Conservation (phyloP, 2,888 invertebrate species). For the Drymonia ruficornis region DNA sequence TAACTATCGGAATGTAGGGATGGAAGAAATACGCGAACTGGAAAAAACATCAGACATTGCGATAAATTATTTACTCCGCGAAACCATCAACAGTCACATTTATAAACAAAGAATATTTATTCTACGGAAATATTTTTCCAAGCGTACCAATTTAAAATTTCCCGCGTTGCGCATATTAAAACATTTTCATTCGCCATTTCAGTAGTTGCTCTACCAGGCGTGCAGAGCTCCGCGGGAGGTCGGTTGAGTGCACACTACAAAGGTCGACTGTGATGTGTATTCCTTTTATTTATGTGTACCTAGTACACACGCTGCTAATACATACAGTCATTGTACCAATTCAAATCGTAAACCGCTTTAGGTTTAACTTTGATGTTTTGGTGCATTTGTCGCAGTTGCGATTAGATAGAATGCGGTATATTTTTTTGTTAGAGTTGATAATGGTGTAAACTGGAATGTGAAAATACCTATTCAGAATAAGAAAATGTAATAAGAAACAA, state of each 20-base stretch:
- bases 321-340: conserved; percentile 5
- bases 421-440: background rate
- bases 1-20: too few species aligned
- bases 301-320: conserved; percentile 48
- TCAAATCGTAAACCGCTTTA: conserved; percentile 4
- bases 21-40: too few species aligned
- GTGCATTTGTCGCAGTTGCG: background rate
- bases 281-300: conserved; percentile 66
- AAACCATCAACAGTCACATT: background rate
- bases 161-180: conserved; percentile 60
- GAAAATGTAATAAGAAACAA: too few species aligned
- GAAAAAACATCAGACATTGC: too few species aligned
- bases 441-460: background rate
- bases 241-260: conserved; percentile 69
- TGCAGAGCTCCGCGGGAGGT: conserved; percentile 63
- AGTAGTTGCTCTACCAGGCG: conserved; percentile 65
- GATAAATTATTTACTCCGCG: too few species aligned
- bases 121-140: conserved; percentile 36
- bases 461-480: too few species aligned
- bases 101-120: conserved; percentile 5
- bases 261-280: conserved; percentile 67
- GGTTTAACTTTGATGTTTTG: background rate
- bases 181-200: conserved; percentile 66
- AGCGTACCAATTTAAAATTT: conserved; percentile 53
- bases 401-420: background rate